Conservation (phyloP, 2,797 vertebrate species). For the Thripadectes ignobilis region DNA sequence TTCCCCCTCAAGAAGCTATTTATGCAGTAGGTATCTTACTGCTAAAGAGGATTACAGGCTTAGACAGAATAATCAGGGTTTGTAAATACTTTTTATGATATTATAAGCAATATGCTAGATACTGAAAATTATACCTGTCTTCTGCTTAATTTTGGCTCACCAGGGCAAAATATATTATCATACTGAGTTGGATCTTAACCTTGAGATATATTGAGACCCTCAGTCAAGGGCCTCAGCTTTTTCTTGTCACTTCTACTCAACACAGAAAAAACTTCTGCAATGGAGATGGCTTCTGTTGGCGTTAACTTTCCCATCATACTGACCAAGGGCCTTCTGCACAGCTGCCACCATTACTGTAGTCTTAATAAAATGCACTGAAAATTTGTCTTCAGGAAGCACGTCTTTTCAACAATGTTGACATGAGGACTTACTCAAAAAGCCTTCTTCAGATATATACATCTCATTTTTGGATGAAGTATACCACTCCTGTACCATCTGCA, state of each 20-base stretch:
- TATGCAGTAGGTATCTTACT: background rate
- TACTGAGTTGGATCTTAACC: background rate
- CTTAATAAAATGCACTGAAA: background rate
- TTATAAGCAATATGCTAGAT: background rate
- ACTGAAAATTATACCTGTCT: background rate
- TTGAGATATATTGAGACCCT: background rate
- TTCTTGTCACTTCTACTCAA: background rate
- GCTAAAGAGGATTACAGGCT: slow-evolving; percentile 35
- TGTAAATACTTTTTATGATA: slow-evolving; percentile 1
- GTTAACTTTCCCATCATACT: background rate
- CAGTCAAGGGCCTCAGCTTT: background rate
- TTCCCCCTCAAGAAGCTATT: background rate
- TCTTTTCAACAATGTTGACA: background rate
- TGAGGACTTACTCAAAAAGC: background rate
- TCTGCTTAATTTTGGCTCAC: background rate
- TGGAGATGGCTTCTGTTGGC: background rate
- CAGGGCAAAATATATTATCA: background rate
- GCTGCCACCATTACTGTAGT: background rate
- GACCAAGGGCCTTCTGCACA: background rate
- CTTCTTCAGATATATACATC: background rate
- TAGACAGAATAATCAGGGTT: slow-evolving; percentile 3
- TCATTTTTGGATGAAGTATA: background rate
- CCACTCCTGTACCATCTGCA: background rate
- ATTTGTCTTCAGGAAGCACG: background rate
- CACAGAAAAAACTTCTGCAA: background rate